Evolutionary conservation across 2,888 invertebrate species (phyloP), one percentile per base, ranked within the genome.

Genomic region (Synanthedon andrenaeformis): DNA sequence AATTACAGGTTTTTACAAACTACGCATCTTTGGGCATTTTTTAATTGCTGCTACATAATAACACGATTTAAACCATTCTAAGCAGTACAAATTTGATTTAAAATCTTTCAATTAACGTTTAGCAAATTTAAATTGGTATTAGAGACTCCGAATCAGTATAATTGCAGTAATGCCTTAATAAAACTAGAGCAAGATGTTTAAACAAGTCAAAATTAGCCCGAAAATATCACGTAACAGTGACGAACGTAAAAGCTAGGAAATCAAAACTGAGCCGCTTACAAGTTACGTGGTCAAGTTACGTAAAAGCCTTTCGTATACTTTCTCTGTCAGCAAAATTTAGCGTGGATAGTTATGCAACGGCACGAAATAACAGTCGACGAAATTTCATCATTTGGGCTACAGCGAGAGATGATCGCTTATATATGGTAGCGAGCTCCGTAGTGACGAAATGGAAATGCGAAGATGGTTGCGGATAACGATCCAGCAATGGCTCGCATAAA

Each of bases 261-360:
- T 85, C 85, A 85, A 86, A 85, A 84, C 82, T 71, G 72, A 82
- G 77, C 74, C 76, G 77, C 74, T 79, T 72, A 76, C 59, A 42
- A 67, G 82, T 85, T 85, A 87, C 87, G 86, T 86, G 65, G 71
- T 59, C 63, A 59, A 53, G 54, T 87, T 87, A 83, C 81, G 80
- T 86, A 86, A 86, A 51, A 77, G 71, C 83, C 87, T 87, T 87
- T 87, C 87, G 86, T 77, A 78, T 79, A 84, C 87, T 87, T 87
- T 87, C 87, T 85, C 87, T 83, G 85, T 79, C 84, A 81, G 82
- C 85, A 86, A 86, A 87, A 86, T 86, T 87, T 84, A 82, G 86
- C 84, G 80, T 82, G 77, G 77, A 71, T 68, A 61, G 69, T 85
- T 86, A 74, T 72, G 82, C 76, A 70, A 83, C 69, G 62, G 65